A percentile compares a stretch with the other conserved stretches of the same genome.
phyloP scores from a whole-genome alignment of 2,797 vertebrate genomes.

The Mergus octosetaceus region DNA sequence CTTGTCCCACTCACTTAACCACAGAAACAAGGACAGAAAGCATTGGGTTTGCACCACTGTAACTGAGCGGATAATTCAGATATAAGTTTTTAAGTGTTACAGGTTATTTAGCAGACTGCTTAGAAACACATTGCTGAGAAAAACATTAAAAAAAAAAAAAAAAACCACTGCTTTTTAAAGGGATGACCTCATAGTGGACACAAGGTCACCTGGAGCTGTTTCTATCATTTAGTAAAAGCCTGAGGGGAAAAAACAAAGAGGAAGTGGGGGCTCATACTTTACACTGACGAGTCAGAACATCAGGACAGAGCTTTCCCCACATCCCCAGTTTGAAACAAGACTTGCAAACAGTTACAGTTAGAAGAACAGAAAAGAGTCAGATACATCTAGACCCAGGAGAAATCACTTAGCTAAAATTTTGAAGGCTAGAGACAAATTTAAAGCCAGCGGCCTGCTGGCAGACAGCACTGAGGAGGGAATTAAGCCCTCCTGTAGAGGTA shows the following conservation, averaged over 20 bases:
- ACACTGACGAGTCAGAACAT: neutral
- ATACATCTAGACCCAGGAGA: neutral
- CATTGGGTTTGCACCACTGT: neutral
- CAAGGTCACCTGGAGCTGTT: neutral
- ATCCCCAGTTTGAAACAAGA: neutral
- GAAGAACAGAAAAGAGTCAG: neutral
- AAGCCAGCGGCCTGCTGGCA: neutral
- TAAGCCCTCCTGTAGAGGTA: neutral
- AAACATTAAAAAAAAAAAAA: neutral
- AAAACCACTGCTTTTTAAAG: neutral
- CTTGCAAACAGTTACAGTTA: neutral
- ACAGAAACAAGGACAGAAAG: neutral
- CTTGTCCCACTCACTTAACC: neutral
- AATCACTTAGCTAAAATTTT: neutral
- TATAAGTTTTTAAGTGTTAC: neutral
- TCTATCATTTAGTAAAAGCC: neutral
- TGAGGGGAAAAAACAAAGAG: neutral
- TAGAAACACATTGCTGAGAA: neutral
- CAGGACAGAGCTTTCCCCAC: neutral
- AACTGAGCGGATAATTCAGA: neutral
- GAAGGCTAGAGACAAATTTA: neutral
- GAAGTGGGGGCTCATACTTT: neutral
- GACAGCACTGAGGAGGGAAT: neutral
- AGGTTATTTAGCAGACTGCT: neutral
- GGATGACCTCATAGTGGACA: neutral